Conservation (phyloP, 2,888 invertebrate species). For the Aquatica leii region DNA sequence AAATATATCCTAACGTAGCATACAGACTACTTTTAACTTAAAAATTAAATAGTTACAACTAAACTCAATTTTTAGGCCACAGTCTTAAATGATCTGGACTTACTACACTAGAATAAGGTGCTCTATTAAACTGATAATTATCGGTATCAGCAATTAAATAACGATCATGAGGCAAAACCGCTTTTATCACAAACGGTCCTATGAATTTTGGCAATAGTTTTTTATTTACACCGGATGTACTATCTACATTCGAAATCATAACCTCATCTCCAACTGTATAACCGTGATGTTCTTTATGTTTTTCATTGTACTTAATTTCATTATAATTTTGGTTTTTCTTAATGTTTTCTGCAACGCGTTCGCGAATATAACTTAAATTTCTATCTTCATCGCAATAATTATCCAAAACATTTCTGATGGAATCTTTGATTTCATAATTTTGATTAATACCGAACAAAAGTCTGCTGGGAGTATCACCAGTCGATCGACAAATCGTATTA, state of each 20-base stretch:
- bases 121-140: constrained; percentile 34
- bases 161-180: constrained; percentile 39
- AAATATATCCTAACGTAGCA: too few relatives aligned
- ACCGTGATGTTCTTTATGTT: constrained; percentile 20
- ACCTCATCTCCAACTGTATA: constrained; percentile 38
- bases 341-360: background rate
- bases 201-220: constrained; percentile 41
- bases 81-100: constrained; percentile 30
- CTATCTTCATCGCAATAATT: background rate
- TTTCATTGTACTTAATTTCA: constrained; percentile 20
- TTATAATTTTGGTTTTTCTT: background rate
- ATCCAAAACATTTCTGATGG: background rate
- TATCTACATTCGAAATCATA: constrained; percentile 37
- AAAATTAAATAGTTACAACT: too few relatives aligned
- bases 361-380: background rate
- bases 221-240: constrained; percentile 38
- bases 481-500: constrained; percentile 26
- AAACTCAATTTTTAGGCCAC: too few relatives aligned
- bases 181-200: constrained; percentile 39
- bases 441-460: constrained; percentile 32
- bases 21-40: too few relatives aligned
- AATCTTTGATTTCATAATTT: constrained; percentile 6
- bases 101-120: constrained; percentile 30
- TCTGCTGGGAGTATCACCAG: constrained; percentile 6
- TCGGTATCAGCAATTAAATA: constrained; percentile 39